These are phyloP conservation scores for Cantharis flavilabris DNA, from an alignment of 2,888 invertebrate species.

Conservation along the genomic window DNA sequence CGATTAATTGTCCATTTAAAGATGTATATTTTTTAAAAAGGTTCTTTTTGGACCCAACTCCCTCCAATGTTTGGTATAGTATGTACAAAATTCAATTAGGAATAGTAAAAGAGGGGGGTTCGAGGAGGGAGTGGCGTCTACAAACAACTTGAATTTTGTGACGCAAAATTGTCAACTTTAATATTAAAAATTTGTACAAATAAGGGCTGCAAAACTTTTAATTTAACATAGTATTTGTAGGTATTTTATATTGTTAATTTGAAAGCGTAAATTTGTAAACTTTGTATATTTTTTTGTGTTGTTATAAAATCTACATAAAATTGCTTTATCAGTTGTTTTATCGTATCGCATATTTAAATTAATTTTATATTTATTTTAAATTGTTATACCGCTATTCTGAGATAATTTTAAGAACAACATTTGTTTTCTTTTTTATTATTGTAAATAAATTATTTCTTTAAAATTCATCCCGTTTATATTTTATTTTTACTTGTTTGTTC, in stretches of 20 bases:
- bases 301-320: slow-evolving; percentile 14
- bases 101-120: not conserved
- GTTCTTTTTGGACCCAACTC: not conserved
- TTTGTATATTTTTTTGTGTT: slow-evolving; percentile 24
- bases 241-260: slow-evolving; percentile 19
- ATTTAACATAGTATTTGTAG: slow-evolving; percentile 17
- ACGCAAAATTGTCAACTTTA: not conserved
- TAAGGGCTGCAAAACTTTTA: slow-evolving; percentile 17
- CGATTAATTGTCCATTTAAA: not conserved
- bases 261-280: slow-evolving; percentile 20
- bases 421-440: slow-evolving; percentile 28
- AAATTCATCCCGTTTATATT: not conserved
- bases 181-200: slow-evolving; percentile 27
- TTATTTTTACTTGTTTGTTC: not conserved
- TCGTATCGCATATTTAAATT: slow-evolving; percentile 16
- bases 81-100: not conserved
- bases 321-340: slow-evolving; percentile 22
- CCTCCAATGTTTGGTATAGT: not conserved
- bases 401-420: slow-evolving; percentile 20
- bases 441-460: slow-evolving; percentile 31
- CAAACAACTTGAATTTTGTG: not conserved
- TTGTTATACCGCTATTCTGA: slow-evolving; percentile 21
- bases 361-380: slow-evolving; percentile 26
- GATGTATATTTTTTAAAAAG: not conserved
- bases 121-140: not conserved